These are phyloP conservation scores for Umimayanthus chanpuru DNA, from an alignment of 92 coral and sea anemone genomes.

Conservation along the genomic window DNA sequence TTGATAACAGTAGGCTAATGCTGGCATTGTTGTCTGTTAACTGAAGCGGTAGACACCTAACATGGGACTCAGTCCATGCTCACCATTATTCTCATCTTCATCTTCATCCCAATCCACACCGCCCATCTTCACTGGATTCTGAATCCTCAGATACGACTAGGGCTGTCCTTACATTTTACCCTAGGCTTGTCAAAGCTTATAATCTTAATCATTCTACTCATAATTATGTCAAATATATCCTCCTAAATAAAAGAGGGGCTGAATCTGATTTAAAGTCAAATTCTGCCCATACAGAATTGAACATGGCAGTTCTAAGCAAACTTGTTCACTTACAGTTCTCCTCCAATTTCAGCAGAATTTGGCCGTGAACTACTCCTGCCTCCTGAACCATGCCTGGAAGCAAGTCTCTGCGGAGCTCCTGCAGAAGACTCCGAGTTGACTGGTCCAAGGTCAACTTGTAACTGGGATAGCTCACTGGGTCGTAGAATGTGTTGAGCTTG, in stretches of 20 bases:
- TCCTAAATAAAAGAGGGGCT: neutral
- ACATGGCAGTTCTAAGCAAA: too few species aligned
- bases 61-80: too few species aligned
- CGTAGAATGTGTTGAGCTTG: neutral
- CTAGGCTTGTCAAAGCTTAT: neutral
- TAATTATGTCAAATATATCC: neutral
- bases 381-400: neutral
- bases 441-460: slow-evolving; percentile 37
- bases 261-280: neutral
- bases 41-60: too few species aligned
- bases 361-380: slow-evolving; percentile 60
- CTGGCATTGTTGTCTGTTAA: too few species aligned
- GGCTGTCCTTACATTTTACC: neutral
- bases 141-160: too few species aligned
- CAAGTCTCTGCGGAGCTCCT: slow-evolving; percentile 4
- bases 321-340: slow-evolving; percentile 73
- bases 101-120: too few species aligned
- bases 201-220: neutral
- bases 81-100: too few species aligned
- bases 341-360: slow-evolving; percentile 79
- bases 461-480: slow-evolving; percentile 11
- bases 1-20: too few species aligned
- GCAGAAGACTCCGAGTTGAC: slow-evolving; percentile 9
- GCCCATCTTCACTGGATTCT: too few species aligned
- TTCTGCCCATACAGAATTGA: neutral